Conservation (phyloP, 2,888 invertebrate species). For the Sceliomorpha sp. region DNA sequence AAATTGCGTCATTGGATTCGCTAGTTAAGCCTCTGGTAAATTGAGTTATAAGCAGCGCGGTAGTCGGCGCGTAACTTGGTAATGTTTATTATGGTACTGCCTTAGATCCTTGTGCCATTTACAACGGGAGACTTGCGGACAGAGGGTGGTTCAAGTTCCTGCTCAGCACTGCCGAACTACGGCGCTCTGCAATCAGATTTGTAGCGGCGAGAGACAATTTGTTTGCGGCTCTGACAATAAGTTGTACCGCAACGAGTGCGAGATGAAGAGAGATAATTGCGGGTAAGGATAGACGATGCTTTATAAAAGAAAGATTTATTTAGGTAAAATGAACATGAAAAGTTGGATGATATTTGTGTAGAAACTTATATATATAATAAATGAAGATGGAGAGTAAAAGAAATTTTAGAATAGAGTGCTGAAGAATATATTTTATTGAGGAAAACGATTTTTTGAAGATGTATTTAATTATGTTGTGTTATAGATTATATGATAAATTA, state of each 20-base stretch:
- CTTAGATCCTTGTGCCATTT: conserved; percentile 91
- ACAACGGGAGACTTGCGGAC: conserved; percentile 90
- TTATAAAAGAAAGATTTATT: too few relatives aligned
- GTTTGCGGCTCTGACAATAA: conserved; percentile 95
- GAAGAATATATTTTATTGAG: too few relatives aligned
- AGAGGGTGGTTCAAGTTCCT: conserved; percentile 91
- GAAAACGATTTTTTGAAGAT: too few relatives aligned
- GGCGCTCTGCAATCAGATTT: conserved; percentile 89
- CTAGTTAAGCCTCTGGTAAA: background rate
- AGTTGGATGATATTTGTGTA: too few relatives aligned
- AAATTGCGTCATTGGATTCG: background rate
- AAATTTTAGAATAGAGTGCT: too few relatives aligned
- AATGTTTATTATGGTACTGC: conserved; percentile 16
- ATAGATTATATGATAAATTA: too few relatives aligned
- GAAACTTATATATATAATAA: too few relatives aligned
- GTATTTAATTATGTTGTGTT: too few relatives aligned
- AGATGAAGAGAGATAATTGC: conserved; percentile 95
- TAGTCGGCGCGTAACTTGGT: too few relatives aligned
- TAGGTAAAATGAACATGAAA: too few relatives aligned
- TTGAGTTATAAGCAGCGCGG: background rate
- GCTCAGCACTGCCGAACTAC: conserved; percentile 92
- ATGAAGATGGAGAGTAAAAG: too few relatives aligned
- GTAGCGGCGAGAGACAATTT: conserved; percentile 87
- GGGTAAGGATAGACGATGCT: conserved; percentile 82
- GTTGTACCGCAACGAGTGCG: conserved; percentile 93